Base-by-base conservation (phyloP, 2,113 vertebrate species). In the Leucoraja erinaceus region DNA sequence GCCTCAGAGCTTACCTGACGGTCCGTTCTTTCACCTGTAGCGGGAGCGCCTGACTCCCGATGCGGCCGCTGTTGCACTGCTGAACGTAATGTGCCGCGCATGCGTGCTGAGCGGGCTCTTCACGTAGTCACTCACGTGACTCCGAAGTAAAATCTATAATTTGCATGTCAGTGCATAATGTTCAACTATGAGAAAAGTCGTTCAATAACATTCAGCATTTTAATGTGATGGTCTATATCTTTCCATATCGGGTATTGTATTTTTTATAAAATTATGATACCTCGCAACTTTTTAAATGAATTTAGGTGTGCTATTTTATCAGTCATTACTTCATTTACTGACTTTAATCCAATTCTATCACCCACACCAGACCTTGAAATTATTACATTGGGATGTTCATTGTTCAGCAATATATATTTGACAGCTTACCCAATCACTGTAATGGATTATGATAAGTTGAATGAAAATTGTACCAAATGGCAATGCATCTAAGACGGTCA, bases 401-500 rank as follows among this genome's bases (percentile, higher is more conserved):
- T 72, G 90, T 91, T 72, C 66, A 91, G 90, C 90, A 91, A 54
- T 54, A 28, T 72, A 72, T 72, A 91, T 91, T 72, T 91, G 90
- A 91, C 90, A 91, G 90, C 90, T 91, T 91, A 54, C 68, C 68
- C 68, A 72, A 38, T 91, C 33, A 91, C 90, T 68, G 16, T 91
- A 91, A 91, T 91, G 90, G 90, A 91, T 91, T 91, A 91, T 91
- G 90, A 91, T 74, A 97, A 97, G 95, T 93, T 97, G 96, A 97
- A 95, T 94, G 94, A 94, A 93, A 96, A 94, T 93, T 0, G 0
- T 94, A 94, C 93, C 93, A 95, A 94, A 93, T 93, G 96, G 94
- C 93, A 86, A 96, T 96, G 95, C 96, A 96, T 96, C 96, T 95
- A 96, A 96, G 93, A 94, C 94, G 97, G 95, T 96, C 96, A 96